Evolutionary conservation across 2,797 vertebrate genomes (phyloP).

Genomic region (Neopelma chrysocephalum): DNA sequence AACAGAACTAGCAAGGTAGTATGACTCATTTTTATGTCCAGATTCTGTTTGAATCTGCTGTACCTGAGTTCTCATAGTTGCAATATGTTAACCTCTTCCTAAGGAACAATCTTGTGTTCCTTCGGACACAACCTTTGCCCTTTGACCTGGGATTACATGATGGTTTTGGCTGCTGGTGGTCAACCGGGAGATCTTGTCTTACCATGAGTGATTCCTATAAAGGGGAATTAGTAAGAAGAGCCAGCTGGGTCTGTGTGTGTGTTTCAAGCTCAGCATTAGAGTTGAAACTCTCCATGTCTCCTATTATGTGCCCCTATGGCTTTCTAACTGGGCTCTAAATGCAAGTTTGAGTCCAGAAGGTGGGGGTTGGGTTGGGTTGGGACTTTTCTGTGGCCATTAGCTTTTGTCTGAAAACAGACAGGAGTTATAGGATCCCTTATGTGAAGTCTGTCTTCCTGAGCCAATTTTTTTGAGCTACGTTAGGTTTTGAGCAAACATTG

Average conservation of each 20-base stretch:
- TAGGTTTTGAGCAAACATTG: not conserved
- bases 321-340: not conserved
- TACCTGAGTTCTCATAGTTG: not conserved
- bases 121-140: not conserved
- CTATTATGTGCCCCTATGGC: accelerated
- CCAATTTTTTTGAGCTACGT: not conserved
- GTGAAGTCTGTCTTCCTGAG: not conserved
- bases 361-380: not conserved
- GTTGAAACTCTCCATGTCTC: not conserved
- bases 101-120: not conserved
- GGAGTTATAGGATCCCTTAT: not conserved
- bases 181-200: not conserved
- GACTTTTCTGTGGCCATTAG: not conserved
- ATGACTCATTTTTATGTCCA: not conserved
- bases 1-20: not conserved
- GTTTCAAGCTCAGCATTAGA: not conserved
- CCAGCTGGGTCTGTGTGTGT: not conserved
- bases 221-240: not conserved
- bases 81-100: not conserved
- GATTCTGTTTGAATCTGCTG: not conserved
- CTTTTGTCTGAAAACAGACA: not conserved
- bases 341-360: not conserved
- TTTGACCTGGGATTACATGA: not conserved
- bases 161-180: not conserved
- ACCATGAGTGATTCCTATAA: not conserved